These are phyloP conservation scores for Celastrina argiolus DNA, from an alignment of 2,888 invertebrate species.

Conservation along the genomic window DNA sequence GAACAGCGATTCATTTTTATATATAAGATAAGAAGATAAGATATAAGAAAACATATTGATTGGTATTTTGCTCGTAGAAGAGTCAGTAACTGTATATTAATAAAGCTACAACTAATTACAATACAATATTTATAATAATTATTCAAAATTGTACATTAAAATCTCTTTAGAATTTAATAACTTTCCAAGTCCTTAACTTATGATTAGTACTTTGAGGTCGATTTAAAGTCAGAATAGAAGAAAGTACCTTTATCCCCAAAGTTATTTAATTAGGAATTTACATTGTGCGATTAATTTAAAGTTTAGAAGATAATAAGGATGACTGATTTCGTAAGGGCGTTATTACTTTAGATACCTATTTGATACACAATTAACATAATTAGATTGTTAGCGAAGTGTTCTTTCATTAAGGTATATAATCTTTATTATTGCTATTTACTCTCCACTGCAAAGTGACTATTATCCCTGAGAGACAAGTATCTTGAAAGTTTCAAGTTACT, in stretches of 20 bases:
- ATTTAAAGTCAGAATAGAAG: neutral
- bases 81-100: neutral
- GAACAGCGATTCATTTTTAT: too few relatives aligned
- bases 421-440: too few relatives aligned
- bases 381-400: too few relatives aligned
- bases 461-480: too few relatives aligned
- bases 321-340: conserved; percentile 6
- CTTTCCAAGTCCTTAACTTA: neutral
- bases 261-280: neutral
- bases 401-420: too few relatives aligned
- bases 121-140: neutral
- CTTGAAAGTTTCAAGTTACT: too few relatives aligned
- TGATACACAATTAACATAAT: too few relatives aligned
- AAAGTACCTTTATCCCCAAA: neutral
- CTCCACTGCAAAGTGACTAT: too few relatives aligned
- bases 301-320: neutral
- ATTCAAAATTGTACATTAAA: neutral
- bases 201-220: neutral
- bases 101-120: neutral
- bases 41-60: too few relatives aligned
- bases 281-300: neutral
- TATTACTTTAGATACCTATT: too few relatives aligned
- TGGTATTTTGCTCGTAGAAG: too few relatives aligned
- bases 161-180: conserved; percentile 2
- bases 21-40: too few relatives aligned